phyloP scores from a whole-genome alignment of 2,113 vertebrate species.

The Sapayoa aenigma region DNA sequence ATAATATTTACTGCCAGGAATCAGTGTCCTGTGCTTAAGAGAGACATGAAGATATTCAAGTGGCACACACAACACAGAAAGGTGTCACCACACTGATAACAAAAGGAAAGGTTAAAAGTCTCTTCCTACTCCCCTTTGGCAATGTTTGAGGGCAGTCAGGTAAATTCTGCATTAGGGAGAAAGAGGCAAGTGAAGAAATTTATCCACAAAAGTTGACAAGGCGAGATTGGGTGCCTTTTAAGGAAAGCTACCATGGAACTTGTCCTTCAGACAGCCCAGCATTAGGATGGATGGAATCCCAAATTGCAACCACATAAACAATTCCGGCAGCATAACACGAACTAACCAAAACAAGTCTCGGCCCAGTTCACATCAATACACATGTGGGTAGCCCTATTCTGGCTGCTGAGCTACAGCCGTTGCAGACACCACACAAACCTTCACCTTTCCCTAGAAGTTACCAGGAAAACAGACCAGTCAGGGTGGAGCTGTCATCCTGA shows the following conservation, averaged over 20 bases:
- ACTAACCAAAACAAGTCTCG: neutral
- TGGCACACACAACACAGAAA: neutral
- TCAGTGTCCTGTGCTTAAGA: neutral
- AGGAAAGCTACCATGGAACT: neutral
- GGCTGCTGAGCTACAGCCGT: neutral
- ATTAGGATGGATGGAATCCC: accelerated
- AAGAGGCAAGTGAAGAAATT: neutral
- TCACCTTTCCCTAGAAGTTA: neutral
- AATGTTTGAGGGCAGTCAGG: neutral
- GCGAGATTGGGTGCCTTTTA: neutral
- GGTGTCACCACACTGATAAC: neutral
- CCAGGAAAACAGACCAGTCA: neutral
- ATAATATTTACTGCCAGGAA: neutral
- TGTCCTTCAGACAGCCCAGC: neutral
- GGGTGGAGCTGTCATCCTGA: neutral
- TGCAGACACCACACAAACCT: neutral
- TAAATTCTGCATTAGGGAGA: neutral
- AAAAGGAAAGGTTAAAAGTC: neutral
- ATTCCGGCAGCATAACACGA: neutral
- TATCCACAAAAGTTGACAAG: neutral
- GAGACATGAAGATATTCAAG: neutral
- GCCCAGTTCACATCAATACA: accelerated
- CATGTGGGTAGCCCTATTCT: neutral
- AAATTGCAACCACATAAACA: neutral
- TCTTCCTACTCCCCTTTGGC: neutral